Conservation (phyloP, 2,888 invertebrate species). For the Zeuzera pyrina region DNA sequence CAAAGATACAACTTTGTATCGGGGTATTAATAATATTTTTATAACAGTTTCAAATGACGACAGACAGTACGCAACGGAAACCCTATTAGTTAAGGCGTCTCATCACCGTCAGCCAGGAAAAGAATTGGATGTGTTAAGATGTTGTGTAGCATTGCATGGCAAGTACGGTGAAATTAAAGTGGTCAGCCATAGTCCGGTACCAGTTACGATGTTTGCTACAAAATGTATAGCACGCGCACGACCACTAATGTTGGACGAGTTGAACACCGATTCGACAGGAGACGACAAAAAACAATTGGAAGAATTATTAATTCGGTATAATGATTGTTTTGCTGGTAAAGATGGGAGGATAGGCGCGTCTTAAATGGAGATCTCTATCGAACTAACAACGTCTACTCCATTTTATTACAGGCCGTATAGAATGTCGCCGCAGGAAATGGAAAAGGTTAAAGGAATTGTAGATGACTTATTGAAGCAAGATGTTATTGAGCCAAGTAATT, state of each 20-base stretch:
- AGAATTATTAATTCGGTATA: not conserved
- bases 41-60: too few species aligned
- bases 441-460: slow-evolving; percentile 1
- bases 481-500: slow-evolving; percentile 1
- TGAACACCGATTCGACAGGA: slow-evolving; percentile 1
- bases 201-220: too few species aligned
- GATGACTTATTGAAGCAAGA: slow-evolving; percentile 2
- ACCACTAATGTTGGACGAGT: not conserved
- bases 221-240: too few species aligned
- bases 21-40: too few species aligned
- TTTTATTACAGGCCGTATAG: slow-evolving; percentile 4
- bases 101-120: too few species aligned
- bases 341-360: slow-evolving; percentile 4
- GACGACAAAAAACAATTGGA: not conserved
- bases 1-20: too few species aligned
- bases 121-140: too few species aligned
- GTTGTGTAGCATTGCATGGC: too few species aligned
- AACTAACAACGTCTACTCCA: slow-evolving; percentile 1
- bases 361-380: slow-evolving; percentile 3
- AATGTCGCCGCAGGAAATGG: not conserved
- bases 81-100: too few species aligned
- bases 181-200: too few species aligned
- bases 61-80: too few species aligned
- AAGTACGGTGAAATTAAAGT: too few species aligned
- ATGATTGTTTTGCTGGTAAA: slow-evolving; percentile 3